A percentile compares a stretch with the other conserved stretches of the same genome.
phyloP scores from a whole-genome alignment of 2,113 vertebrate species.

The Rhizomys pruinosus region DNA sequence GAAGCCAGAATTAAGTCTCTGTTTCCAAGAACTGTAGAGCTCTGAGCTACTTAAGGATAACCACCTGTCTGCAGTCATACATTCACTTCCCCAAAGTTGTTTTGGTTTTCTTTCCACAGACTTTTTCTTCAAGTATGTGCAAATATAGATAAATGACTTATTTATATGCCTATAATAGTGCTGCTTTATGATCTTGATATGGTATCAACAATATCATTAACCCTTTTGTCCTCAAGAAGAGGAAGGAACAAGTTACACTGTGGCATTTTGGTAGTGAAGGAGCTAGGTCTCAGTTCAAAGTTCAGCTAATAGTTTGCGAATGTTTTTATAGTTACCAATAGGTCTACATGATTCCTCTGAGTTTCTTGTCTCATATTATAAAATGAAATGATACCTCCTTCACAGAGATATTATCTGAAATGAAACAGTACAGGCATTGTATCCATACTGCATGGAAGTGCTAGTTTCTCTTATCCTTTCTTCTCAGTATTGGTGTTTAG shows the following conservation, averaged over 20 bases:
- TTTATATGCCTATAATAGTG: background rate
- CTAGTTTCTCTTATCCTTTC: background rate
- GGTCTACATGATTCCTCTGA: background rate
- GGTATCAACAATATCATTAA: slow-evolving; percentile 8
- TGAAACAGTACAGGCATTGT: background rate
- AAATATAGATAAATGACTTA: background rate
- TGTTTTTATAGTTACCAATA: background rate
- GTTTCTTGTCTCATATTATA: slow-evolving; percentile 13
- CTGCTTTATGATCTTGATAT: slow-evolving; percentile 7
- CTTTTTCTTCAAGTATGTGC: background rate
- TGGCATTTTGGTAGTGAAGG: background rate
- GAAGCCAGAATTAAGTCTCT: background rate
- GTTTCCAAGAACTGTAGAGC: background rate
- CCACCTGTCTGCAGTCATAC: background rate
- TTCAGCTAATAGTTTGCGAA: slow-evolving; percentile 7
- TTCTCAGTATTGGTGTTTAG: background rate
- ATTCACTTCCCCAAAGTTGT: background rate
- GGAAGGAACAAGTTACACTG: background rate
- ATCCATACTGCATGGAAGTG: background rate
- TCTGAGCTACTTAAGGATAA: background rate
- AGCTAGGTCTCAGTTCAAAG: slow-evolving; percentile 17
- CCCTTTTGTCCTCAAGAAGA: background rate
- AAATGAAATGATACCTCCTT: slow-evolving; percentile 15
- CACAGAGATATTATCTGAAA: background rate
- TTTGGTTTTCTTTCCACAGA: slow-evolving; percentile 39